Evolutionary conservation across 2,113 vertebrate genomes (phyloP).

Genomic region (Aptenodytes forsteri): DNA sequence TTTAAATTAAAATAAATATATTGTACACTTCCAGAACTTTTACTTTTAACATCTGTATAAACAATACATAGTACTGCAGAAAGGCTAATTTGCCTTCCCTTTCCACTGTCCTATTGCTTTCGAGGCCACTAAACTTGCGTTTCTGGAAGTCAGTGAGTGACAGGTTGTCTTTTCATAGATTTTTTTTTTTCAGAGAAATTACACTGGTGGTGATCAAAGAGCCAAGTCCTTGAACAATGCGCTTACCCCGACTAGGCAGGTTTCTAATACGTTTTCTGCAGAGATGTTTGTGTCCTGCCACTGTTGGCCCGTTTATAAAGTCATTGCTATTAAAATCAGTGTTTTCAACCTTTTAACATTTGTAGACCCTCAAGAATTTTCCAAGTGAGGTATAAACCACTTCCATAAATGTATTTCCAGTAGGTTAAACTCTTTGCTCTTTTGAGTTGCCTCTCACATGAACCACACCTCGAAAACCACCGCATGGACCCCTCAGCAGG

Average conservation of each 20-base stretch:
- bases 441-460: not conserved
- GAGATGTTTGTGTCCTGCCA: not conserved
- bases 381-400: not conserved
- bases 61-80: not conserved
- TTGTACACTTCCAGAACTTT: not conserved
- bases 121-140: not conserved
- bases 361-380: not conserved
- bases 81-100: not conserved
- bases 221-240: not conserved
- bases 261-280: not conserved
- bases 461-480: not conserved
- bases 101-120: not conserved
- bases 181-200: not conserved
- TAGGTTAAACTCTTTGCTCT: too few species aligned
- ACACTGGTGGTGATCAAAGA: not conserved
- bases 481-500: rapidly evolving
- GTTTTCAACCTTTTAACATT: not conserved
- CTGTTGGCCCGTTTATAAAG: not conserved
- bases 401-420: not conserved
- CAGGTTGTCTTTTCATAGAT: not conserved
- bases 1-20: not conserved
- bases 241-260: not conserved
- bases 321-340: not conserved
- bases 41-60: not conserved
- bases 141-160: not conserved